phyloP scores from a whole-genome alignment of 2,113 vertebrate species.

The Indicator indicator region DNA sequence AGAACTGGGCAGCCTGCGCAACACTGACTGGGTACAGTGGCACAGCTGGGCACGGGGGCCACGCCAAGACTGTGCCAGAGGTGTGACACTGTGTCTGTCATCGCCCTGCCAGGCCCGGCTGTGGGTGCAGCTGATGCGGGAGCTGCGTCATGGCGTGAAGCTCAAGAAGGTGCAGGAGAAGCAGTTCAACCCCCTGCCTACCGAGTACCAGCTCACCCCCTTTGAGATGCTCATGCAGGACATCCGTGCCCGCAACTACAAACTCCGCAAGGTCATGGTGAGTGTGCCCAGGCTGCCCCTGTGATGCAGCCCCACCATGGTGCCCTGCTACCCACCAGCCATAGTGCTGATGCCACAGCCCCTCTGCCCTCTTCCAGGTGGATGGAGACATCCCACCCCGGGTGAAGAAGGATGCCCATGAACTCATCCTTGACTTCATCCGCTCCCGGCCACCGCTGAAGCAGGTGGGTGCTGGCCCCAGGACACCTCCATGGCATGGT shows the following conservation, averaged over 20 bases:
- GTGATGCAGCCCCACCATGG: fast-evolving
- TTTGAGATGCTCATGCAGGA: slow-evolving; percentile 99
- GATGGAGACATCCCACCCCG: slow-evolving; percentile 88
- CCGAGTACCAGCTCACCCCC: slow-evolving; percentile 94
- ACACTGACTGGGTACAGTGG: slow-evolving; percentile 89
- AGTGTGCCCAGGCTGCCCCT: not conserved
- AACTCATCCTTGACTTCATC: slow-evolving; percentile 94
- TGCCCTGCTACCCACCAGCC: fast-evolving
- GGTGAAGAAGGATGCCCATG: slow-evolving; percentile 92
- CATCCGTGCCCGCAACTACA: slow-evolving; percentile 90
- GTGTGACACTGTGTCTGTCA: fast-evolving
- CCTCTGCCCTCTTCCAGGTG: slow-evolving; percentile 74
- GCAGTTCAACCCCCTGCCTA: slow-evolving; percentile 90
- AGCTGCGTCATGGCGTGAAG: slow-evolving; percentile 92
- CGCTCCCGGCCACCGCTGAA: slow-evolving; percentile 93
- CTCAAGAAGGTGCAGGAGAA: slow-evolving; percentile 95
- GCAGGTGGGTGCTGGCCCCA: slow-evolving; percentile 69
- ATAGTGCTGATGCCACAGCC: fast-evolving
- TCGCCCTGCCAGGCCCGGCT: slow-evolving; percentile 82
- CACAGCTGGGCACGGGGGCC: fast-evolving
- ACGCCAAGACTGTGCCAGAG: fast-evolving
- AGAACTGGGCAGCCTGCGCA: slow-evolving; percentile 86
- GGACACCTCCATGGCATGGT: not conserved
- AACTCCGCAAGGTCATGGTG: slow-evolving; percentile 97
- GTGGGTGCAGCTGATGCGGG: slow-evolving; percentile 97